Conservation (phyloP, 2,113 vertebrate genomes). For the Epinephelus moara region DNA sequence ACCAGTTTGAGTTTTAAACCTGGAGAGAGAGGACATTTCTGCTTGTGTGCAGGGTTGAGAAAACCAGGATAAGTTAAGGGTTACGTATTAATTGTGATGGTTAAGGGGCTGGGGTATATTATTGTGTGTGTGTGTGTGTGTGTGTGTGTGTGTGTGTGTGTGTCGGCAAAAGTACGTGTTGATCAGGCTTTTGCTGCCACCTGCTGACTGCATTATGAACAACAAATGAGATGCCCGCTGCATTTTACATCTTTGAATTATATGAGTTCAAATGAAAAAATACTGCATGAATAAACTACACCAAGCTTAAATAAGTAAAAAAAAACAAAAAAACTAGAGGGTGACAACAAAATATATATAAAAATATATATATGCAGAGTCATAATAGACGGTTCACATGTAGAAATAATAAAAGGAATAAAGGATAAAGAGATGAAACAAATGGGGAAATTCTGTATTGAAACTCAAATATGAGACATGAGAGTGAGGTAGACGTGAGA, state of each 20-base stretch:
- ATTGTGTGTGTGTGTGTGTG: not conserved
- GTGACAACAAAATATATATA: not conserved
- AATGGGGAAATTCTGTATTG: no score
- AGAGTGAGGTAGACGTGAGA: no score
- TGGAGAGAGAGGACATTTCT: no score
- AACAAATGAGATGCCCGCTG: not conserved
- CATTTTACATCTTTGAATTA: not conserved
- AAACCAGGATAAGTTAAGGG: no score
- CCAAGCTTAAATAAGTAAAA: not conserved
- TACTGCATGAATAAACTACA: not conserved
- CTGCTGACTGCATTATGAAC: not conserved
- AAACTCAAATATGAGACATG: no score
- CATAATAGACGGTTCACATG: no score
- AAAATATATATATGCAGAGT: not conserved
- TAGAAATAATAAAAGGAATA: no score
- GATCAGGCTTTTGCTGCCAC: not conserved
- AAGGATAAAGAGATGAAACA: no score
- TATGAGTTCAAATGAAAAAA: not conserved
- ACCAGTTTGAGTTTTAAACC: no score
- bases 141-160: constrained; percentile 6
- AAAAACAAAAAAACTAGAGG: not conserved
- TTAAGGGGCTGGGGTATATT: no score
- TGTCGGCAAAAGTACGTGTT: not conserved
- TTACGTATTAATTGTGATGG: no score
- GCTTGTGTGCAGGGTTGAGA: no score